These are phyloP conservation scores for Rhinoderma darwinii DNA, from an alignment of 2,113 vertebrate genomes.

Conservation along the genomic window DNA sequence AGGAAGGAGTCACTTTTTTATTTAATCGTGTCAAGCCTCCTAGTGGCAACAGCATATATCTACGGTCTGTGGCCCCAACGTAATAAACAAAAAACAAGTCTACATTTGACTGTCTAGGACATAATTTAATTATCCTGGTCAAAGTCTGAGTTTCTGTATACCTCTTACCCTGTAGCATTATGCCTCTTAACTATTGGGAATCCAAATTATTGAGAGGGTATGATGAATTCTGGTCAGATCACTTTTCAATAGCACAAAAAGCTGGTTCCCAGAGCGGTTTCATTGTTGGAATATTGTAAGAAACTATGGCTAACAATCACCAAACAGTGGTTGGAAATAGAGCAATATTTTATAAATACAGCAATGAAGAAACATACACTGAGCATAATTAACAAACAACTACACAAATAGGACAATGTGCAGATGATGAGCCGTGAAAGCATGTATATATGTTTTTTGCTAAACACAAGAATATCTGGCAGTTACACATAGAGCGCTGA, in stretches of 20 bases:
- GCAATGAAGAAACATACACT: neutral
- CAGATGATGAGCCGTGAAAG: neutral
- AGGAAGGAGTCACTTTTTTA: too few species aligned
- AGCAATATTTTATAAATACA: neutral
- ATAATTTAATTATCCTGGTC: too few species aligned
- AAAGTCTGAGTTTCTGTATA: too few species aligned
- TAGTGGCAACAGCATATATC: too few species aligned
- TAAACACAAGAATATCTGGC: constrained; percentile 3
- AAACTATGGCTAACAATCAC: neutral
- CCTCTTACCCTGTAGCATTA: too few species aligned
- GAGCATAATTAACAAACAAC: neutral
- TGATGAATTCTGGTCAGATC: neutral
- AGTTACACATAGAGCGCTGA: neutral
- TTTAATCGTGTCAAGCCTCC: too few species aligned
- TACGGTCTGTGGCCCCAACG: too few species aligned
- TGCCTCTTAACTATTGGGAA: neutral
- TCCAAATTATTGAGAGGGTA: neutral
- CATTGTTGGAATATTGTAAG: neutral
- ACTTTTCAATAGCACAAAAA: neutral
- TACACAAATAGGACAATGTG: neutral
- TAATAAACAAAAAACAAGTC: too few species aligned
- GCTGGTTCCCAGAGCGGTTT: neutral
- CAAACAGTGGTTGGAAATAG: neutral
- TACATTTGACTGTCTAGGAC: too few species aligned
- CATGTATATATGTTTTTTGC: neutral